A percentile compares a stretch with the other conserved stretches of the same genome.
Conservation (phyloP, 2,797 vertebrate genomes). For the Etheostoma nigrum region DNA sequence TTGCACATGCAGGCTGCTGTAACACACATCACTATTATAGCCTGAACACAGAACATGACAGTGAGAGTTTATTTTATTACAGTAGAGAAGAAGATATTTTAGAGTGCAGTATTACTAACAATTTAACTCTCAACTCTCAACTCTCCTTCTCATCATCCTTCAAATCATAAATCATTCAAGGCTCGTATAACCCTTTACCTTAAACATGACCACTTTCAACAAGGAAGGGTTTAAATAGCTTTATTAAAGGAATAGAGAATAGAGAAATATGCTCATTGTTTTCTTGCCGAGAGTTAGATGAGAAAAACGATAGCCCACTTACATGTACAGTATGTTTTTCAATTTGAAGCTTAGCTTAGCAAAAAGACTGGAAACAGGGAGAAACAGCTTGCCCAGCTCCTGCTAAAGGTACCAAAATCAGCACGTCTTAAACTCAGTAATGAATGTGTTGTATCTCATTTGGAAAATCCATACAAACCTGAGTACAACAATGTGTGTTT, state of each 20-base stretch:
- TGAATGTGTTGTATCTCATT: background rate
- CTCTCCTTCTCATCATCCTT: background rate
- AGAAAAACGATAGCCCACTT: background rate
- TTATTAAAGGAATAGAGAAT: background rate
- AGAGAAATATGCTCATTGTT: background rate
- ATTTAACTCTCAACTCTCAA: background rate
- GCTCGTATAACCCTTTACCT: background rate
- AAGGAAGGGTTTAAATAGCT: background rate
- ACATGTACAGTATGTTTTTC: background rate
- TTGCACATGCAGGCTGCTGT: background rate
- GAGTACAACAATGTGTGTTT: background rate
- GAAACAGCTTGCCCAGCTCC: background rate
- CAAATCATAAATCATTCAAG: background rate
- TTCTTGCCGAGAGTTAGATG: background rate
- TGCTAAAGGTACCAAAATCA: background rate
- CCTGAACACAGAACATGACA: background rate
- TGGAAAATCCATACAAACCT: background rate
- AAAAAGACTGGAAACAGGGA: background rate
- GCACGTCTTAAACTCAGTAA: background rate
- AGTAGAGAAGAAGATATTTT: background rate
- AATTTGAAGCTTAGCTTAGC: background rate
- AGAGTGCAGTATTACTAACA: background rate
- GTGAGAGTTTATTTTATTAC: constrained; percentile 1
- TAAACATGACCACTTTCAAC: background rate
- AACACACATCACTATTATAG: background rate